These are phyloP conservation scores for Agrilus biguttatus DNA, from an alignment of 2,888 invertebrate species.

Conservation along the genomic window DNA sequence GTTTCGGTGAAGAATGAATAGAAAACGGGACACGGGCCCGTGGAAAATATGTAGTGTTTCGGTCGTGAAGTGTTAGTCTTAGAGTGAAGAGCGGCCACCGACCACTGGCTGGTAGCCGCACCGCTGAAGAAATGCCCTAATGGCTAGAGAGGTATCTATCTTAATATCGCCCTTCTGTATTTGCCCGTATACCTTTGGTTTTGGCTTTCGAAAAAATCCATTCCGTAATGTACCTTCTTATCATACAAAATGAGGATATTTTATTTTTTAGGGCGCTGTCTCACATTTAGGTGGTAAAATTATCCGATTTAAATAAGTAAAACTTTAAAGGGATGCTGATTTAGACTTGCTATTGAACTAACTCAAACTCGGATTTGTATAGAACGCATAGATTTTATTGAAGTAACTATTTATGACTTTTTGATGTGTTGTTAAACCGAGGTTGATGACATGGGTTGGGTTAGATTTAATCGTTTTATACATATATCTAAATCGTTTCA, in stretches of 20 bases:
- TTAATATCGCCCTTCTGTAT: constrained; percentile 3
- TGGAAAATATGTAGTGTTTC: constrained; percentile 21
- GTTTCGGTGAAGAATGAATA: constrained; percentile 28
- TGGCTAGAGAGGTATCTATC: constrained; percentile 51
- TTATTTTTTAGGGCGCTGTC: too few species aligned
- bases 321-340: too few species aligned
- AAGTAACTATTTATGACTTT: constrained; percentile 1
- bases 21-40: constrained; percentile 24
- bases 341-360: too few species aligned
- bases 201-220: too few species aligned
- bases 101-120: constrained; percentile 33
- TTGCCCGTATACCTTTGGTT: background rate
- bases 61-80: constrained; percentile 22
- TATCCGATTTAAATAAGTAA: too few species aligned
- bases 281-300: too few species aligned
- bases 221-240: too few species aligned
- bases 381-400: too few species aligned
- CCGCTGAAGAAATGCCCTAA: constrained; percentile 51
- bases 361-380: too few species aligned
- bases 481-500: too few species aligned
- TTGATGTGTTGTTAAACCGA: background rate
- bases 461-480: too few species aligned
- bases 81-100: constrained; percentile 17
- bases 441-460: background rate
- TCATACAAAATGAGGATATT: too few species aligned